A percentile compares a stretch with the other conserved stretches of the same genome.
These are phyloP conservation scores for Erebia ligea DNA, from an alignment of 2,888 invertebrate species.

Conservation along the genomic window DNA sequence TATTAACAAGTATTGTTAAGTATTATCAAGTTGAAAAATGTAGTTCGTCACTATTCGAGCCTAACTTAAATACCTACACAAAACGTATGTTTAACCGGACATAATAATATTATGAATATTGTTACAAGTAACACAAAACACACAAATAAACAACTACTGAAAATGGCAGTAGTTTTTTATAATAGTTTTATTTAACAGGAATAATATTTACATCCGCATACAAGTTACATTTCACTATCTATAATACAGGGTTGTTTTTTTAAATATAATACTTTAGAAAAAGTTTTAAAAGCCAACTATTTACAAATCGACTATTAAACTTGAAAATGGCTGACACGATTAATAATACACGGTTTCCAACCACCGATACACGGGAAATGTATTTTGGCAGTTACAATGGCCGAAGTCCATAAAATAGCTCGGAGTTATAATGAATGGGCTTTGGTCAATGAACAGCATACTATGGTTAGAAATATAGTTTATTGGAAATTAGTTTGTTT, in stretches of 20 bases:
- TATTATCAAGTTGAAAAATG: not conserved
- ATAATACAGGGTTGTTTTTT: constrained; percentile 42
- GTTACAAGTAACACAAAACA: not conserved
- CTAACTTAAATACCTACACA: not conserved
- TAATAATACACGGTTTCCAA: constrained; percentile 45
- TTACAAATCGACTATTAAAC: constrained; percentile 52
- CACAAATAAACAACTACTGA: constrained; percentile 36
- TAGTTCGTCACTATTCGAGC: not conserved
- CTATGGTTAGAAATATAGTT: not conserved
- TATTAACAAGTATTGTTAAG: not conserved
- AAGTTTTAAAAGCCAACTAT: constrained; percentile 49
- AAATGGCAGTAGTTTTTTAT: constrained; percentile 47
- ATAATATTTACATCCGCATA: constrained; percentile 47
- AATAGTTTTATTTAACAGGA: constrained; percentile 38
- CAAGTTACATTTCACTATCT: constrained; percentile 43
- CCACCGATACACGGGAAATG: constrained; percentile 33
- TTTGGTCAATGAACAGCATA: constrained; percentile 20
- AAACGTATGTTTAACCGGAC: not conserved
- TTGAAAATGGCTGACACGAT: constrained; percentile 44
- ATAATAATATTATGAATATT: not conserved
- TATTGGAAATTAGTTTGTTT: not conserved
- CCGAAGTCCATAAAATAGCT: constrained; percentile 20
- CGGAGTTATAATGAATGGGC: constrained; percentile 23
- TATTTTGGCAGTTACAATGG: constrained; percentile 28
- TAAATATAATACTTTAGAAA: constrained; percentile 37